Percentiles rank a stretch among this genome's conserved stretches.
Conservation (phyloP, 2,113 vertebrate genomes). For the Pelecanus crispus region DNA sequence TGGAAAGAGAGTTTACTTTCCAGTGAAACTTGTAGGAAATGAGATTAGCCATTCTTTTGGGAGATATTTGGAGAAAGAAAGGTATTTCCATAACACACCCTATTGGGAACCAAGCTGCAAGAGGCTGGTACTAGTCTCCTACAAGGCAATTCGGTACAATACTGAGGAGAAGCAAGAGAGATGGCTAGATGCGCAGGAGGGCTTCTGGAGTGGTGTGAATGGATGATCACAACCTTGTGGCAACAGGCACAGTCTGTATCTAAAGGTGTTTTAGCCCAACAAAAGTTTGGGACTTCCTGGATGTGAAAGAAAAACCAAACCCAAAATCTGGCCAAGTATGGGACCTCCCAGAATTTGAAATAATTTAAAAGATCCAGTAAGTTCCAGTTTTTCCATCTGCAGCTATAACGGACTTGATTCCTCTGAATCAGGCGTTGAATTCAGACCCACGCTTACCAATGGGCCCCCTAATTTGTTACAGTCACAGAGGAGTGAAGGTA, state of each 20-base stretch:
- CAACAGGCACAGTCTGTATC: background rate
- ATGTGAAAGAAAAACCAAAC: background rate
- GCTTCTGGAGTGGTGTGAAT: background rate
- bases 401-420: background rate
- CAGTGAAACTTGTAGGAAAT: background rate
- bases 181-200: accelerated
- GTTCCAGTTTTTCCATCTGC: background rate
- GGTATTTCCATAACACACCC: background rate
- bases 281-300: background rate
- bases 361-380: background rate
- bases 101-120: background rate
- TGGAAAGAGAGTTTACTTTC: background rate
- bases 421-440: background rate
- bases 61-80: background rate
- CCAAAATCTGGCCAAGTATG: background rate
- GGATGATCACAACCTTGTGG: background rate
- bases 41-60: background rate
- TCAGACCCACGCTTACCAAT: background rate
- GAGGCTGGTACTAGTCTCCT: background rate
- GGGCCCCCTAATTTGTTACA: background rate
- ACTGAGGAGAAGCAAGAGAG: background rate
- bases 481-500: background rate
- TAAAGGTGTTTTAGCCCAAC: background rate
- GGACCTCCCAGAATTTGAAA: background rate
- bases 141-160: accelerated